Base-by-base conservation (phyloP, 2,113 vertebrate genomes). In the Cisticola juncidis region DNA sequence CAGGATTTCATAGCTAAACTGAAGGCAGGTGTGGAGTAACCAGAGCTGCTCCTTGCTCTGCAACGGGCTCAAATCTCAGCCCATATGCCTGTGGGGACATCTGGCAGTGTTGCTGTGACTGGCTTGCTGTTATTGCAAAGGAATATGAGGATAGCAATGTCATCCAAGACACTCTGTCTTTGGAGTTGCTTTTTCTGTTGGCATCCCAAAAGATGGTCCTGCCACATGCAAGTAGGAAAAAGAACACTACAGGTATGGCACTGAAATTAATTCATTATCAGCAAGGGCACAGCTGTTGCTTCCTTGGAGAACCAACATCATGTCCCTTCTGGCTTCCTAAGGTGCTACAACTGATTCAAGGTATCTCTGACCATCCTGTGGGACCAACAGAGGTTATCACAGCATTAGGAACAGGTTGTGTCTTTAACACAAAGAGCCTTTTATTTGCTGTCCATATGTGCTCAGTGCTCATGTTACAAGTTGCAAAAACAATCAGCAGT, bases 251-350 rank as follows among this genome's bases (percentile, higher is more conserved):
- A 8, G 17, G 20, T 29, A 51, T 2, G 19, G 53, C 21, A 44
- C 23, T 15, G 51, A 76, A 64, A 82, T 23, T 0, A 81, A 58
- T 17, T 36, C 11, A 5, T 9, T 9, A 31, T 50, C 22, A 19
- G 60, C 38, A 53, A 60, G 29, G 44, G 40, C 0, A 1, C 35
- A 77, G 44, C 57, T 80, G 14, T 21, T 51, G 35, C 50, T 47
- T 56, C 45, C 72, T 33, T 44, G 44, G 28, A 40, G 73, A 91
- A 21, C 16, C 71, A 66, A 11, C 16, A 31, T 35, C 19, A 15
- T 0, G 0, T 23, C 56, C 3, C 0, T n/a, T 82, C 28, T 2
- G 22, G 25, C 11, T 47, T 48, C 28, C 19, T 42, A 40, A 26
- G 18, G 40, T 12, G 26, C 78, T 90, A 47, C 1, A 2, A 13